Base-by-base conservation (phyloP, 1,140 invertebrate species). In the Oscheius sp. region DNA sequence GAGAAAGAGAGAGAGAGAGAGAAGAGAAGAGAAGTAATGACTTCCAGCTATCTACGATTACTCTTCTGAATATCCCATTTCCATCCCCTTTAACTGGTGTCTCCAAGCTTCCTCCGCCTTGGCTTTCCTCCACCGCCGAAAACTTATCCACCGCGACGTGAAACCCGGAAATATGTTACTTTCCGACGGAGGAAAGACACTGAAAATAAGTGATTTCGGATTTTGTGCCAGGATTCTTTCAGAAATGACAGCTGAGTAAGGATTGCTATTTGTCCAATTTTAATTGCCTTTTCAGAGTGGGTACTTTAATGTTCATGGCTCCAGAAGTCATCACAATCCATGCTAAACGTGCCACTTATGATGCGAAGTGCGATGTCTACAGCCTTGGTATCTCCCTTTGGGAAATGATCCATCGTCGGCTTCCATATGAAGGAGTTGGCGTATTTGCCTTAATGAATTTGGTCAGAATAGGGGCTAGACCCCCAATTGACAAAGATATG, bases 281-380 rank as follows among this genome's bases (percentile, higher is more conserved):
- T 20, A 55, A 55, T 13, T 7, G 7, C 4, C 23, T 55, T 7
- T 23, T 55, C 49, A 55, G 49, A 20, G 49, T 55, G 7, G 49
- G 49, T 7, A 55, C 49, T 20, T 15, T 55, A 55, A 55, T 55
- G 4, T 55, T 20, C 49, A 55, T 55, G 49, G 49, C 49, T 7
- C 49, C 49, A 7, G 49, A 55, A 26, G 49, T 55, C 7, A 26
- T 55, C 15, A 26, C 7, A 55, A 55, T n/a, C n/a, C n/a, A 23
- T 7, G 7, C 7, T 4, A 13, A 7, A 23, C 15, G 15, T 7
- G 49, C 4, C 7, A 13, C 49, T 26, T 55, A 55, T 26, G 23
- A 55, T 23, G 49, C 15, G 49, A 55, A 55, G 23, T 55, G 49
- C 49, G 49, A 55, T 23, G 49, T 55, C 7, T 55, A 55, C 49